Conservation (phyloP, 1,140 invertebrate genomes). For the Euglossa dilemma region DNA sequence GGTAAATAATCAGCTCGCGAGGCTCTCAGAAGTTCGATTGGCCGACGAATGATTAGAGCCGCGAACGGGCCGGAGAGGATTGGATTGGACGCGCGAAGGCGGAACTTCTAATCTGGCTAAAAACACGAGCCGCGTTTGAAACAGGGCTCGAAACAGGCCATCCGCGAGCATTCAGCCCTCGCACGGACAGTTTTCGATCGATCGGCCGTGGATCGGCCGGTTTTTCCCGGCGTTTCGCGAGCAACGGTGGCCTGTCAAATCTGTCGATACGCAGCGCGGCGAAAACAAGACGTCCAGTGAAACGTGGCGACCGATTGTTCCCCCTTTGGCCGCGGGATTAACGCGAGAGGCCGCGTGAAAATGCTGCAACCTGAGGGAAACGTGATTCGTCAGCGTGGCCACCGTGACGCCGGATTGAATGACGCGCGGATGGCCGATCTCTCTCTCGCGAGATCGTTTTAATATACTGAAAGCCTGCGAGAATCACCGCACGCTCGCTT, state of each 20-base stretch:
- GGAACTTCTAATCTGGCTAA: neutral
- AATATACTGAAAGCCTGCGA: neutral
- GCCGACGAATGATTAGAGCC: too few species aligned
- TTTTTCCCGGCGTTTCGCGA: neutral
- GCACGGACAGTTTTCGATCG: neutral
- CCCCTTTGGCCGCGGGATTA: neutral
- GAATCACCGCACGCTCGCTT: neutral
- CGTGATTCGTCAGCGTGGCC: too few species aligned
- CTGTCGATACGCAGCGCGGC: conserved; percentile 9
- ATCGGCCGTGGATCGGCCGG: neutral
- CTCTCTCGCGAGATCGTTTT: neutral
- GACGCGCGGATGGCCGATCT: neutral
- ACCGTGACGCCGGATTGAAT: neutral
- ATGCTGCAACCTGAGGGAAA: neutral
- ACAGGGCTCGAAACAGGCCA: neutral
- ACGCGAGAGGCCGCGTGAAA: neutral
- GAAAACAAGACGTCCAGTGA: conserved; percentile 7
- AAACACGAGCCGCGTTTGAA: neutral
- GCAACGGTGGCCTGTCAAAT: conserved; percentile 17
- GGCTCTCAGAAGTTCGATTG: too few species aligned
- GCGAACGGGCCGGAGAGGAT: too few species aligned
- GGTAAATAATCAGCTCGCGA: too few species aligned
- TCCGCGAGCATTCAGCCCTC: neutral
- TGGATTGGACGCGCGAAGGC: too few species aligned
- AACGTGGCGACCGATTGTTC: neutral